These are phyloP conservation scores for Dioctria linearis DNA, from an alignment of 2,888 invertebrate species.

Conservation along the genomic window DNA sequence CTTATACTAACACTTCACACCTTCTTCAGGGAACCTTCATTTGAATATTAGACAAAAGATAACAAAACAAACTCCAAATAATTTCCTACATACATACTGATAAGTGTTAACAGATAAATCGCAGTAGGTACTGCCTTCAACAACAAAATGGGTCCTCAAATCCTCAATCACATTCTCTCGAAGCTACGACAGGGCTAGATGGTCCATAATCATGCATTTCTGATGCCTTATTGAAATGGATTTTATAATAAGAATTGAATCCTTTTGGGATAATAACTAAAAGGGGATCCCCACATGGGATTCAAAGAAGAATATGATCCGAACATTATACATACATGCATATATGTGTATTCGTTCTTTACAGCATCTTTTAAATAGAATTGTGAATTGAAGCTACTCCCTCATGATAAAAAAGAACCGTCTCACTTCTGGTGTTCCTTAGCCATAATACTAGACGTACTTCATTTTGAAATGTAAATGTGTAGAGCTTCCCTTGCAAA, in stretches of 20 bases:
- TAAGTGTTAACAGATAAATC: too few relatives aligned
- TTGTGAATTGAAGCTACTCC: not conserved
- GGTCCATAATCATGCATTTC: slow-evolving; percentile 49
- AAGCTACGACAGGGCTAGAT: not conserved
- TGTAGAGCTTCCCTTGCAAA: slow-evolving; percentile 30
- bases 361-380: not conserved
- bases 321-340: too few relatives aligned
- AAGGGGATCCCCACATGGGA: slow-evolving; percentile 40
- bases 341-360: too few relatives aligned
- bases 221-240: slow-evolving; percentile 47
- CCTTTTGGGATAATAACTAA: slow-evolving; percentile 19
- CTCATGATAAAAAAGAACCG: not conserved
- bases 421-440: not conserved
- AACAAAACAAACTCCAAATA: too few relatives aligned
- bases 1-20: too few relatives aligned
- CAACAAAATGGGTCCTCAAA: not conserved
- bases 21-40: too few relatives aligned
- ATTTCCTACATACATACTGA: too few relatives aligned
- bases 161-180: slow-evolving; percentile 30
- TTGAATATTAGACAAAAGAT: too few relatives aligned
- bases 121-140: too few relatives aligned
- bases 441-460: slow-evolving; percentile 28
- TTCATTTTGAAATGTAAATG: slow-evolving; percentile 49
- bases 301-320: not conserved
- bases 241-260: slow-evolving; percentile 44